A percentile compares a stretch with the other conserved stretches of the same genome.
Conservation (phyloP, 2,888 invertebrate species). For the Ophion slaviceki region DNA sequence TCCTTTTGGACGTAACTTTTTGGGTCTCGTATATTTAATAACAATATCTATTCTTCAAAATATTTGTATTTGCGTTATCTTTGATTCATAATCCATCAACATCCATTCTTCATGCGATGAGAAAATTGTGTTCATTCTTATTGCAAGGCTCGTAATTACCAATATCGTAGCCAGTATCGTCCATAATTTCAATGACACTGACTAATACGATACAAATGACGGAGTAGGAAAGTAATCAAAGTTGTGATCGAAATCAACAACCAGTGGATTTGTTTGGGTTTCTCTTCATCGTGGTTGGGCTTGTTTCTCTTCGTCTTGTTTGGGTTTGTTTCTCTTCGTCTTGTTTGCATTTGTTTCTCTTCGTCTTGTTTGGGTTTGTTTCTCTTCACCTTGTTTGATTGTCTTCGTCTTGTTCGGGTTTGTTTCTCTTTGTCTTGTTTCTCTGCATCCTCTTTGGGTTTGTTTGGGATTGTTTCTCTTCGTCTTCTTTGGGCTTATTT, state of each 20-base stretch:
- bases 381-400: too few relatives aligned
- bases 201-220: not conserved
- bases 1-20: not conserved
- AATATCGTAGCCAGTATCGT: not conserved
- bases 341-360: too few relatives aligned
- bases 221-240: not conserved
- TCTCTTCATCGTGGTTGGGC: too few relatives aligned
- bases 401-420: too few relatives aligned
- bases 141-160: not conserved
- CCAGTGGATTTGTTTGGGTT: not conserved
- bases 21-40: not conserved
- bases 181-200: not conserved
- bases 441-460: too few relatives aligned
- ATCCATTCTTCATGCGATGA: not conserved
- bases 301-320: too few relatives aligned
- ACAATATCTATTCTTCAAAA: not conserved
- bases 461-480: too few relatives aligned
- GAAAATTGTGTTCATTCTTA: not conserved
- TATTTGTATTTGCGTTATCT: not conserved
- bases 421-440: too few relatives aligned
- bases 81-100: not conserved
- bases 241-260: not conserved
- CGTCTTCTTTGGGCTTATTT: too few relatives aligned
- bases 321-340: too few relatives aligned
- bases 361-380: too few relatives aligned